Evolutionary conservation across 2,888 invertebrate genomes (phyloP).

Genomic region (Blomia tropicalis): DNA sequence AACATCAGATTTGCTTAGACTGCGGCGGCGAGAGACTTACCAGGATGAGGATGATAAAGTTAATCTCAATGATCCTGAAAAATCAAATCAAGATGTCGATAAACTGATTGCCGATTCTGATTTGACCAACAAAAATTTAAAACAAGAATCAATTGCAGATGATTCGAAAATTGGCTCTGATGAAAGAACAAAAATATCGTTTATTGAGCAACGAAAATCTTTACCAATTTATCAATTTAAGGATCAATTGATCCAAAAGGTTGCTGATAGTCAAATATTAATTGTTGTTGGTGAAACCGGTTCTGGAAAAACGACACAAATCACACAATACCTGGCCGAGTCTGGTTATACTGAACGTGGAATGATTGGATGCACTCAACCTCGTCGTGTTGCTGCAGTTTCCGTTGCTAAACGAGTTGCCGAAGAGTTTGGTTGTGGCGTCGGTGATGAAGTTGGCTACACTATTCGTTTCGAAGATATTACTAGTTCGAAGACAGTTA

Average conservation of each 20-base stretch:
- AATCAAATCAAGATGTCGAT: slow-evolving; percentile 50
- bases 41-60: slow-evolving; percentile 80
- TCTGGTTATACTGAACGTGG: slow-evolving; percentile 76
- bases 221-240: slow-evolving; percentile 89
- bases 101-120: slow-evolving; percentile 38
- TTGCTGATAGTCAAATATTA: slow-evolving; percentile 78
- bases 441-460: slow-evolving; percentile 98
- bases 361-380: slow-evolving; percentile 85
- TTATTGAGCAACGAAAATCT: slow-evolving; percentile 85
- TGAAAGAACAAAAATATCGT: slow-evolving; percentile 80
- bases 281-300: slow-evolving; percentile 99
- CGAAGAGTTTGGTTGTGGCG: slow-evolving; percentile 89
- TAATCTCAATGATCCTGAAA: slow-evolving; percentile 50
- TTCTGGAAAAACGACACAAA: slow-evolving; percentile 97
- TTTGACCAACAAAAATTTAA: slow-evolving; percentile 70
- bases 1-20: slow-evolving; percentile 95
- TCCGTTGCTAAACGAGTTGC: slow-evolving; percentile 96
- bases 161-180: slow-evolving; percentile 96
- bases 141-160: slow-evolving; percentile 94
- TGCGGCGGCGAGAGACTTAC: slow-evolving; percentile 55
- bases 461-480: slow-evolving; percentile 99
- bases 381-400: slow-evolving; percentile 90
- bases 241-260: slow-evolving; percentile 84
- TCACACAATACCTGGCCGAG: slow-evolving; percentile 93
- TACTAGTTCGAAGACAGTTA: slow-evolving; percentile 87